Conservation (phyloP, 2,888 invertebrate species). For the Cremastobaeus sp. region DNA sequence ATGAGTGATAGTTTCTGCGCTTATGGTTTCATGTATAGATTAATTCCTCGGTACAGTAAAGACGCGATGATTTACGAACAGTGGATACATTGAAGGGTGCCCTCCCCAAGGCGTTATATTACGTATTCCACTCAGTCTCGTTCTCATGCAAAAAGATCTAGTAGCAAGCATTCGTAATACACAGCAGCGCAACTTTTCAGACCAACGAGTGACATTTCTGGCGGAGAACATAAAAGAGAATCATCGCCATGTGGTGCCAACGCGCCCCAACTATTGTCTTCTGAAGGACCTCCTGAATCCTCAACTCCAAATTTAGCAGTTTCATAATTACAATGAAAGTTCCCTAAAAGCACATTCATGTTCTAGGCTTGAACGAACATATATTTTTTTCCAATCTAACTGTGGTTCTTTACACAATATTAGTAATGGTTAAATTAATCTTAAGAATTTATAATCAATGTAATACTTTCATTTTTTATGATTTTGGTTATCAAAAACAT, state of each 20-base stretch:
- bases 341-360: conserved; percentile 19
- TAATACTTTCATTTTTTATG: too few species aligned
- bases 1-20: too few species aligned
- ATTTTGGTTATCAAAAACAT: too few species aligned
- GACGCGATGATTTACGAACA: conserved; percentile 30
- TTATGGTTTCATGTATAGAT: too few species aligned
- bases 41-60: conserved; percentile 27
- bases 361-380: too few species aligned
- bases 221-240: conserved; percentile 19
- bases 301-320: conserved; percentile 4
- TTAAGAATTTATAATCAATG: too few species aligned
- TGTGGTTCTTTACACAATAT: too few species aligned
- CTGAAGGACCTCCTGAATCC: conserved; percentile 12
- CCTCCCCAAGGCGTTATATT: conserved; percentile 25
- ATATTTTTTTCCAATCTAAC: too few species aligned
- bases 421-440: too few species aligned
- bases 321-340: conserved; percentile 11
- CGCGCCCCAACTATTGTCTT: conserved; percentile 33
- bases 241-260: conserved; percentile 10
- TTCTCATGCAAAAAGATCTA: conserved; percentile 23
- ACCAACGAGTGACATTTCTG: conserved; percentile 1
- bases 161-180: conserved; percentile 27
- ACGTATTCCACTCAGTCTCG: conserved; percentile 11
- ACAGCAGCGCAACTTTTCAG: conserved; percentile 24
- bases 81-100: conserved; percentile 16